Conservation (phyloP, 2,888 invertebrate genomes). For the Rapana venosa region DNA sequence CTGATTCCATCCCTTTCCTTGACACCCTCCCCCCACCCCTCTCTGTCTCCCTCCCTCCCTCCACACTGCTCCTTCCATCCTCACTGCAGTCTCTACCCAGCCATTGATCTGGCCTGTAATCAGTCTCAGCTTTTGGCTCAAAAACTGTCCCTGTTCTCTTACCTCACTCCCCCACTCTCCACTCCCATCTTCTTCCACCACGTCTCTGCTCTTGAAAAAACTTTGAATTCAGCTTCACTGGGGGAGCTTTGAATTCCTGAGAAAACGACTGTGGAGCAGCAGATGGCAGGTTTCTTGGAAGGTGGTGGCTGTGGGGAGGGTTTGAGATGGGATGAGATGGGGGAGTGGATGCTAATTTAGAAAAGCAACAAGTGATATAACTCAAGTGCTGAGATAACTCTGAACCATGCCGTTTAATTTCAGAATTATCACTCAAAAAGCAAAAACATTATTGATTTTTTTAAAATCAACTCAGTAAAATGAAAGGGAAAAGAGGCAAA, state of each 20-base stretch:
- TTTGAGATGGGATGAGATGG: neutral
- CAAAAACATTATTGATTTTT: no score
- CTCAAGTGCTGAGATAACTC: no score
- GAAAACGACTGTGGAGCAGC: constrained; percentile 44
- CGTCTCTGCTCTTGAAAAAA: constrained; percentile 26
- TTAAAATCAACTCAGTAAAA: no score
- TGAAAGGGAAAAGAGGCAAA: no score
- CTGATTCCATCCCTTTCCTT: neutral
- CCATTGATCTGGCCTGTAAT: constrained; percentile 30
- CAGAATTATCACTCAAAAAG: no score
- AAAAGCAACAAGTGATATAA: no score
- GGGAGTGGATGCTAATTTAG: neutral
- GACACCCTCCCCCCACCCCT: neutral
- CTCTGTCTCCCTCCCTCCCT: neutral
- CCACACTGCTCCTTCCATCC: neutral
- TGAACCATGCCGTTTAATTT: no score
- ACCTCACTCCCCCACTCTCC: neutral
- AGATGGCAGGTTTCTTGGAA: constrained; percentile 31
- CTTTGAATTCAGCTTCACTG: constrained; percentile 50
- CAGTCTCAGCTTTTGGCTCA: constrained; percentile 40
- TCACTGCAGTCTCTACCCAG: neutral
- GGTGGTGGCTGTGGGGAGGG: neutral
- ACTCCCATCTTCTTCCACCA: neutral
- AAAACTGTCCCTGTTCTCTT: neutral
- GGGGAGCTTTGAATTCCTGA: constrained; percentile 48